Conservation (phyloP, 2,797 vertebrate species). For the Champsocephalus gunnari region DNA sequence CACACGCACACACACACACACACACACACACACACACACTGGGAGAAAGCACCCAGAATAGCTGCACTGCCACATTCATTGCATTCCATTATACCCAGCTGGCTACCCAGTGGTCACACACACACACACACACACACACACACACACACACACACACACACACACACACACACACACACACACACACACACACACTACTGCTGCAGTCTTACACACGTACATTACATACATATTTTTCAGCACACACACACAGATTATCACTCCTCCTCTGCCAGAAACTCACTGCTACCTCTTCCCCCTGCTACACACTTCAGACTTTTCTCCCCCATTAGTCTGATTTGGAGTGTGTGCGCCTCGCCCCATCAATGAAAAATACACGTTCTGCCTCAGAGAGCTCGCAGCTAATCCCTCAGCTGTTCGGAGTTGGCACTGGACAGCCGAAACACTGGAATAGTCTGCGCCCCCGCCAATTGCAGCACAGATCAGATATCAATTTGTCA, state of each 20-base stretch:
- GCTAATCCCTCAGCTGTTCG: slow-evolving; percentile 78
- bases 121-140: slow-evolving; percentile 27
- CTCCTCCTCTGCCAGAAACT: slow-evolving; percentile 29
- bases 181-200: too few relatives aligned
- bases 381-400: slow-evolving; percentile 44
- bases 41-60: slow-evolving; percentile 70
- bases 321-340: slow-evolving; percentile 52
- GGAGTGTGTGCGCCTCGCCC: slow-evolving; percentile 30
- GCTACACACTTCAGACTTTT: slow-evolving; percentile 34
- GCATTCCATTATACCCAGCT: slow-evolving; percentile 67
- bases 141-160: slow-evolving; percentile 11
- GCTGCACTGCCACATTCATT: slow-evolving; percentile 58
- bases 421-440: slow-evolving; percentile 56
- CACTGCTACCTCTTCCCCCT: slow-evolving; percentile 4
- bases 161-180: background rate
- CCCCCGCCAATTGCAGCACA: slow-evolving; percentile 57
- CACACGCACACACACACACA: too few relatives aligned
- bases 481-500: slow-evolving; percentile 80
- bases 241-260: slow-evolving; percentile 13
- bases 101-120: slow-evolving; percentile 41
- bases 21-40: background rate
- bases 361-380: slow-evolving; percentile 66
- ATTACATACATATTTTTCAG: too few relatives aligned
- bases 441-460: slow-evolving; percentile 65
- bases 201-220: too few relatives aligned